A percentile compares a stretch with the other conserved stretches of the same genome.
Evolutionary conservation across 2,888 invertebrate species (phyloP).

Genomic region (Dioctria rufipes): DNA sequence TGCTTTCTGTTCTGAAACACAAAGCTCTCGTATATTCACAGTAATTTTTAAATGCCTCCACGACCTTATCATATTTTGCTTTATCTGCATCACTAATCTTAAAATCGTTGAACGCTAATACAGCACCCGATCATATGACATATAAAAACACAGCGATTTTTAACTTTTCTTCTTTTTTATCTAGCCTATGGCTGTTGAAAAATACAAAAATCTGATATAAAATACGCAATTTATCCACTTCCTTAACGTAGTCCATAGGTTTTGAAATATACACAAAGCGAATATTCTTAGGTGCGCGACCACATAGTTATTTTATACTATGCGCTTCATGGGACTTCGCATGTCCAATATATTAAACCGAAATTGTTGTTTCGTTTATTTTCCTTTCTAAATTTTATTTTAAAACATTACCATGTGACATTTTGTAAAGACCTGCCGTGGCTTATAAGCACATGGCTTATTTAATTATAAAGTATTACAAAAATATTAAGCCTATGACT

Average conservation of each 20-base stretch:
- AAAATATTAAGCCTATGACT: no score
- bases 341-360: no score
- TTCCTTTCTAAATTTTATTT: no score
- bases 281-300: not conserved
- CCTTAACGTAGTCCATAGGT: conserved; percentile 6
- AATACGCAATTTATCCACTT: conserved; percentile 17
- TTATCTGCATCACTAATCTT: not conserved
- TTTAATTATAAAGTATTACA: no score
- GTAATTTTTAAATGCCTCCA: not conserved
- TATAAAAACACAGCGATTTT: conserved; percentile 8
- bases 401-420: no score
- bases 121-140: not conserved
- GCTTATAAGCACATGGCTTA: no score
- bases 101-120: not conserved
- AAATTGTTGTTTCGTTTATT: no score
- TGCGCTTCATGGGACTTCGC: no score
- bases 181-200: no score
- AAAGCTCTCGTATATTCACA: not conserved
- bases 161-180: conserved; percentile 6
- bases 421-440: no score
- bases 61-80: not conserved
- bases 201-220: not conserved
- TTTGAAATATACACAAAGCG: not conserved
- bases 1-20: no score
- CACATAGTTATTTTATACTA: conserved; percentile 3